These are phyloP conservation scores for Gnathonemus longibarbis DNA, from an alignment of 2,113 vertebrate genomes.

Conservation along the genomic window DNA sequence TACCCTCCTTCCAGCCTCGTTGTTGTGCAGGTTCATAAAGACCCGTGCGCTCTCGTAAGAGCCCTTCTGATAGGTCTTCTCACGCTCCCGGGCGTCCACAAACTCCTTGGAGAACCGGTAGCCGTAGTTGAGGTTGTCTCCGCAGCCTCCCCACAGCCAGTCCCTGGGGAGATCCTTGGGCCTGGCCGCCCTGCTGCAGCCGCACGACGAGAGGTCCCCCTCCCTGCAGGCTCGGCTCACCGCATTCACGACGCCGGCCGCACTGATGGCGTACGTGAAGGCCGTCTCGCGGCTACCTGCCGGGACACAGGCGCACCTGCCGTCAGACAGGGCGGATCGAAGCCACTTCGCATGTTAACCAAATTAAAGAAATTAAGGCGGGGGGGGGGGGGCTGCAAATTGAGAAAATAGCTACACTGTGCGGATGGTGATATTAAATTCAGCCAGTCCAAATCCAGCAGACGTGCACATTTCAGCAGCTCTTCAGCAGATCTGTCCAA, in stretches of 20 bases:
- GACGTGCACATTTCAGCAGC: background rate
- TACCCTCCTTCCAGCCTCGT: conserved; percentile 89
- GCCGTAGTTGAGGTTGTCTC: conserved; percentile 92
- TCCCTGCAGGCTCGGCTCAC: conserved; percentile 93
- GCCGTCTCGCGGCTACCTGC: conserved; percentile 93
- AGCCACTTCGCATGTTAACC: background rate
- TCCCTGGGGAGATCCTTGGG: conserved; percentile 92
- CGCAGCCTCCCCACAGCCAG: conserved; percentile 98
- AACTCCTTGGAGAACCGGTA: conserved; percentile 97
- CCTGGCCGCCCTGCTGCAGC: conserved; percentile 84
- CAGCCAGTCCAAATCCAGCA: background rate
- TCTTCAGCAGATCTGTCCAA: background rate
- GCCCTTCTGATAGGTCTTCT: conserved; percentile 83
- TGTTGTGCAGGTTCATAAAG: conserved; percentile 95
- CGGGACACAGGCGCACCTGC: conserved; percentile 7
- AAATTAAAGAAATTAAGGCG: background rate
- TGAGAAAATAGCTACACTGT: background rate
- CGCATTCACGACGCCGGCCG: conserved; percentile 90
- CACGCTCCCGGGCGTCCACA: conserved; percentile 77
- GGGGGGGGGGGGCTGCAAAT: background rate
- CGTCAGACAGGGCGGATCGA: background rate
- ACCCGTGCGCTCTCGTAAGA: conserved; percentile 79
- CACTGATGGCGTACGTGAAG: conserved; percentile 91
- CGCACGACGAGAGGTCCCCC: conserved; percentile 91
- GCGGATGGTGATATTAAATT: background rate